Evolutionary conservation across 2,113 vertebrate species (phyloP).

Genomic region (Melanotaenia duboulayi): DNA sequence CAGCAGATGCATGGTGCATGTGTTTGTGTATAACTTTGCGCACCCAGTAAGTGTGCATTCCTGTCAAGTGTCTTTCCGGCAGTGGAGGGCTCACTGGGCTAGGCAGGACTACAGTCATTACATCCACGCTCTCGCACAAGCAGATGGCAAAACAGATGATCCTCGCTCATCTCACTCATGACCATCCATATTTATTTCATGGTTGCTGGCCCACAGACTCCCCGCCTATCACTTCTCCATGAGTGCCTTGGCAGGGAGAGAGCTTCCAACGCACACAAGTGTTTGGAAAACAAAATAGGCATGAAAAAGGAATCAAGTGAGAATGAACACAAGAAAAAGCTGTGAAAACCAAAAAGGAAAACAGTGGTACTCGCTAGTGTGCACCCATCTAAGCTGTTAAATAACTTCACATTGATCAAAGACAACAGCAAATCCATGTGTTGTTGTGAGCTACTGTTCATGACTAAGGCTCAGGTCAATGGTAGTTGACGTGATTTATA

Average conservation of each 20-base stretch:
- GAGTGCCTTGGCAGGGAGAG: slow-evolving; percentile 74
- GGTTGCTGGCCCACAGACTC: slow-evolving; percentile 81
- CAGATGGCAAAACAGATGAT: slow-evolving; percentile 88
- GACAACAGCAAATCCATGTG: slow-evolving; percentile 83
- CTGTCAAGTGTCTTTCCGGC: slow-evolving; percentile 55
- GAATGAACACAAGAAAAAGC: slow-evolving; percentile 50
- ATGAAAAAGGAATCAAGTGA: slow-evolving; percentile 72
- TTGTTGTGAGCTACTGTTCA: slow-evolving; percentile 82
- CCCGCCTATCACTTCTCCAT: slow-evolving; percentile 79
- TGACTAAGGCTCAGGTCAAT: slow-evolving; percentile 80
- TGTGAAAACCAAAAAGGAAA: slow-evolving; percentile 67
- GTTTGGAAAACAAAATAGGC: slow-evolving; percentile 77
- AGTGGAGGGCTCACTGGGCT: slow-evolving; percentile 70
- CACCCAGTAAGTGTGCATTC: slow-evolving; percentile 49
- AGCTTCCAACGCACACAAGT: slow-evolving; percentile 74
- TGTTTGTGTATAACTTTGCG: slow-evolving; percentile 37
- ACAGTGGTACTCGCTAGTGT: slow-evolving; percentile 56
- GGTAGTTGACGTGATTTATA: slow-evolving; percentile 81
- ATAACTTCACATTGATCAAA: slow-evolving; percentile 84
- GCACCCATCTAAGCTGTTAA: slow-evolving; percentile 75
- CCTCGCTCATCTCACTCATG: slow-evolving; percentile 83
- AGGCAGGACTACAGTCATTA: slow-evolving; percentile 78
- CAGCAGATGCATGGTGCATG: slow-evolving; percentile 10
- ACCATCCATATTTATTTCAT: slow-evolving; percentile 87
- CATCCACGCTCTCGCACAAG: slow-evolving; percentile 77